Base-by-base conservation (phyloP, 2,113 vertebrate genomes). In the Mellivora capensis region DNA sequence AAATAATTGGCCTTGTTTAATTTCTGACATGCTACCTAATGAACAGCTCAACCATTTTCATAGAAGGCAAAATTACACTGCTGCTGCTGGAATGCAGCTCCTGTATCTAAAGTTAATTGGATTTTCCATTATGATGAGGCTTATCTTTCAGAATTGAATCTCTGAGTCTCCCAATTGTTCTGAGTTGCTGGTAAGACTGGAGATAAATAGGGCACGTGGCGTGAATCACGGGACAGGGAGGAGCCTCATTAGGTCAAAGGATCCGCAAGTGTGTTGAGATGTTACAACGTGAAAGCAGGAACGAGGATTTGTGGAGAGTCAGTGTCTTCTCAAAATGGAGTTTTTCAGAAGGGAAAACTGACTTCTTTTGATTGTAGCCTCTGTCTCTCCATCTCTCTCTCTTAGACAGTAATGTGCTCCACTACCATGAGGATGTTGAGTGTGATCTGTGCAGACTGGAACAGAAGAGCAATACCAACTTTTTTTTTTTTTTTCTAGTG, bases 121-220 rank as follows among this genome's bases (percentile, higher is more conserved):
- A 97, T 98, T 98, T 98, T 97, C 94, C 92, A 92, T 96, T 98
- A 93, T 71, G 79, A 97, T 93, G 95, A 52, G 49, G 67, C 44
- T 91, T 92, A 61, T 61, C 4, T 97, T 97, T 96, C 94, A 91
- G 97, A 98, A 97, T 91, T 80, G 47, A 80, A 69, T 17, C 8
- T 67, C 74, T 95, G 13, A 59, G 29, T 67, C 77, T 86, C 95
- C 69, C 94, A 81, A 15, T 80, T 96, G 64, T 0, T 54, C 25
- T 96, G 91, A 87, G n/a, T 31, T 91, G 49, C 88, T 92, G 42
- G 76, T 90, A 87, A 96, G 82, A 82, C 20, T n/a, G 59, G 49
- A 87, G 59, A 87, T 74, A 81, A 11, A 74, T 11, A 90, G 77
- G 47, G 84, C 64, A 52, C 76, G 39, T 59, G 74, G 31, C 52